A percentile compares a stretch with the other conserved stretches of the same genome.
Conservation (phyloP, 2,113 vertebrate genomes). For the Origma solitaria region DNA sequence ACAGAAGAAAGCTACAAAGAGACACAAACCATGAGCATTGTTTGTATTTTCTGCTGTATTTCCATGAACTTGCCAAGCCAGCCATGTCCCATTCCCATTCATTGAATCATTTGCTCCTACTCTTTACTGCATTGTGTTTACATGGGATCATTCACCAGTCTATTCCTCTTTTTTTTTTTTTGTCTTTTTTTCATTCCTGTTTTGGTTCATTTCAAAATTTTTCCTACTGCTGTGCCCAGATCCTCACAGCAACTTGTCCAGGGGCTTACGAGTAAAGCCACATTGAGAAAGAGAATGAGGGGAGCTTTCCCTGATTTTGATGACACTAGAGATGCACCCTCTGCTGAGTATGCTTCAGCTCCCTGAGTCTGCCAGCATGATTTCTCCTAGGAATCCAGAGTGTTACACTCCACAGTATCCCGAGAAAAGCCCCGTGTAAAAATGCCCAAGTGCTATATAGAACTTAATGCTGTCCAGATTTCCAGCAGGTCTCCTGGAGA, state of each 20-base stretch:
- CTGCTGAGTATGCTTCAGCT: not conserved
- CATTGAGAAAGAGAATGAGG: not conserved
- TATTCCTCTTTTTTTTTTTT: not conserved
- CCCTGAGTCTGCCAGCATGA: not conserved
- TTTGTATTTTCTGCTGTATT: not conserved
- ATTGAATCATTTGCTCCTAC: not conserved
- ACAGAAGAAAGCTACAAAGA: not conserved
- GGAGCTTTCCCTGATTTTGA: not conserved
- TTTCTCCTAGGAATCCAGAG: not conserved
- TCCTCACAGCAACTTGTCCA: not conserved
- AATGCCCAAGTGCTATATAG: not conserved
- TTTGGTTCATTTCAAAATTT: not conserved
- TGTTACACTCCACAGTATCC: not conserved
- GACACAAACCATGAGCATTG: not conserved
- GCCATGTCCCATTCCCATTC: not conserved
- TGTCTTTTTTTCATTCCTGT: not conserved
- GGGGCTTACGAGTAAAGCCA: accelerated
- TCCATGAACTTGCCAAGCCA: not conserved
- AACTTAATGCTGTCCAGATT: not conserved
- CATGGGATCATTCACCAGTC: not conserved
- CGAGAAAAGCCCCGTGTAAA: not conserved
- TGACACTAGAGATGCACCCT: not conserved
- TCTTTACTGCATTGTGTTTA: not conserved
- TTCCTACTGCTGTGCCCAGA: not conserved
- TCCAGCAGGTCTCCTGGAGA: not conserved